Evolutionary conservation across 2,113 vertebrate genomes (phyloP).

Genomic region (Hyperoodon ampullatus): DNA sequence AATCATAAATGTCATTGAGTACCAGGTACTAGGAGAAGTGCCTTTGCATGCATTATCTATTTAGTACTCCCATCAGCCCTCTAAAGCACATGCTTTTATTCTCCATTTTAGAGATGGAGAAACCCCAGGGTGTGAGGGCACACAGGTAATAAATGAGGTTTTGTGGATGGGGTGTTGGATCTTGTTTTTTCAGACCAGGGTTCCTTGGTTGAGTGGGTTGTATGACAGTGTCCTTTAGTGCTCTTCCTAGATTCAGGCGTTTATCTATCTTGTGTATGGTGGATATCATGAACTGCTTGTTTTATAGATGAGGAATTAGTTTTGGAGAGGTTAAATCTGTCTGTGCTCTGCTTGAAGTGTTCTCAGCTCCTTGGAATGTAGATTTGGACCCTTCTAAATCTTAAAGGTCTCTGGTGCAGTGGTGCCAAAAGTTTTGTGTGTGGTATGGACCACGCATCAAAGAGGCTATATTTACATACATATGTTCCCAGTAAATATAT

Average conservation of each 20-base stretch:
- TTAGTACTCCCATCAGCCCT: neutral
- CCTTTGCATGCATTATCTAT: neutral
- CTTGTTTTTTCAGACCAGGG: neutral
- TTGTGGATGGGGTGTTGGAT: neutral
- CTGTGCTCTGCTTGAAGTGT: neutral
- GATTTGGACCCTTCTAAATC: neutral
- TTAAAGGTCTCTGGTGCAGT: neutral
- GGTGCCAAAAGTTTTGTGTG: neutral
- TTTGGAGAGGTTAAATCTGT: slow-evolving; percentile 6
- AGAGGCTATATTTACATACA: neutral
- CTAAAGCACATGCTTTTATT: neutral
- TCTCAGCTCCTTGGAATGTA: neutral
- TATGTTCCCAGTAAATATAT: neutral
- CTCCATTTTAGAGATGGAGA: neutral
- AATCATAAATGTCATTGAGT: neutral
- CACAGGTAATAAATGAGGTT: neutral
- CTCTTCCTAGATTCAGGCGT: neutral
- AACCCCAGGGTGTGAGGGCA: neutral
- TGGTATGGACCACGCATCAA: neutral
- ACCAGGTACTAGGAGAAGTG: neutral
- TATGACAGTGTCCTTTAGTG: neutral
- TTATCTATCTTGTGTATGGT: neutral
- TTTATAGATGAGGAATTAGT: neutral
- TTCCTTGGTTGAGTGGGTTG: slow-evolving; percentile 1
- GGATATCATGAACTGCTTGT: neutral